phyloP scores from a whole-genome alignment of 2,797 vertebrate genomes.

The Dipus sagitta region DNA sequence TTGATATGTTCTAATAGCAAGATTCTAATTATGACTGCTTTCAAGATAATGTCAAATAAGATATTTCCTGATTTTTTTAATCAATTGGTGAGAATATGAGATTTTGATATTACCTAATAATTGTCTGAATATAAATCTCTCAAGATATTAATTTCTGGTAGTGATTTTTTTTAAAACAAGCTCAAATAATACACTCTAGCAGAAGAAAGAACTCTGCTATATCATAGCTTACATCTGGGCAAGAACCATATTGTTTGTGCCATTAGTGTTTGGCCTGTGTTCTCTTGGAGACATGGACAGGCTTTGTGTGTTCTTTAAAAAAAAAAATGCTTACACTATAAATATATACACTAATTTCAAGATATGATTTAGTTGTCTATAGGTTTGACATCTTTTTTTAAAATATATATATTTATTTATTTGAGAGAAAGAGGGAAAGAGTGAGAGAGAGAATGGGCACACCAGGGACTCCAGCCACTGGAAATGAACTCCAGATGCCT shows the following conservation, averaged over 20 bases:
- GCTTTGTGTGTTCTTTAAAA: conserved; percentile 50
- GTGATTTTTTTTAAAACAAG: conserved; percentile 52
- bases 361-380: conserved; percentile 56
- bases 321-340: conserved; percentile 43
- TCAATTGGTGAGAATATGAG: conserved; percentile 49
- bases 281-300: conserved; percentile 36
- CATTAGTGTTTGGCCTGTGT: conserved; percentile 33
- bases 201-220: conserved; percentile 52
- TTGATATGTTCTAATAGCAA: conserved; percentile 58
- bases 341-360: conserved; percentile 22
- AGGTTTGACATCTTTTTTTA: neutral
- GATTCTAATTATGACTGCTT: conserved; percentile 1
- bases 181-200: conserved; percentile 28
- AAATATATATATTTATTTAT: too few species aligned
- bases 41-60: conserved; percentile 62
- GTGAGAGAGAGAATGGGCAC: too few species aligned
- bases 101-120: conserved; percentile 26
- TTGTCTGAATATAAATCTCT: conserved; percentile 44
- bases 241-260: conserved; percentile 30
- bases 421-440: too few species aligned
- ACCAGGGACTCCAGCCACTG: too few species aligned
- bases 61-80: conserved; percentile 55
- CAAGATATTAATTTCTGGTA: conserved; percentile 52
- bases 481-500: too few species aligned
- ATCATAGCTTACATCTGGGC: conserved; percentile 35